Conservation (phyloP, 2,113 vertebrate genomes). For the Sula dactylatra region DNA sequence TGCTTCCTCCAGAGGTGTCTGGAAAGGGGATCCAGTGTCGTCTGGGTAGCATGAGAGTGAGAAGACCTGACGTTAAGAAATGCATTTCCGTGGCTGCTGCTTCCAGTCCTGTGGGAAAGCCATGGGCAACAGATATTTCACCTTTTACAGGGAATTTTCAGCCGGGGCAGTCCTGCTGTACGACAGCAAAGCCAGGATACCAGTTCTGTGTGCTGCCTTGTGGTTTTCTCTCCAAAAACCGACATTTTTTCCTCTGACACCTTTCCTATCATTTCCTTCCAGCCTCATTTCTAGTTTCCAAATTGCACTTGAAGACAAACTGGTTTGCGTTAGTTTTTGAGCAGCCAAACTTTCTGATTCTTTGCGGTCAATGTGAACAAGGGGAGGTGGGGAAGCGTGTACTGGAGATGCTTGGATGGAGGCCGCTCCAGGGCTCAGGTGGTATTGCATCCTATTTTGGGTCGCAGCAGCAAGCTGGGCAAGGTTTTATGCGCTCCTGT, state of each 20-base stretch:
- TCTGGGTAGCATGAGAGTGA: accelerated
- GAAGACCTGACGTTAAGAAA: not conserved
- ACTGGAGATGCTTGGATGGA: not conserved
- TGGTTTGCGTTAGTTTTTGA: not conserved
- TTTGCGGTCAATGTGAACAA: not conserved
- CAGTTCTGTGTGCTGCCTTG: not conserved
- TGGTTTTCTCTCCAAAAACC: not conserved
- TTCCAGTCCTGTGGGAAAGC: not conserved
- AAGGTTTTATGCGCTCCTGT: not conserved
- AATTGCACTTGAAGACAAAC: not conserved
- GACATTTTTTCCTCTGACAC: not conserved
- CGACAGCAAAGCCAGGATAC: accelerated
- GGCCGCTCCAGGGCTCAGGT: accelerated
- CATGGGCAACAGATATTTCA: not conserved
- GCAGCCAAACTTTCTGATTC: not conserved
- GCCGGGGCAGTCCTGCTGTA: not conserved
- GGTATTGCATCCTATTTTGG: not conserved
- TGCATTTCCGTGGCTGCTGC: not conserved
- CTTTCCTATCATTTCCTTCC: not conserved
- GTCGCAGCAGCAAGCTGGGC: accelerated
- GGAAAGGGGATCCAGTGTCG: not conserved
- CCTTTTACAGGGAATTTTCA: not conserved
- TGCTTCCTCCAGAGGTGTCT: not conserved
- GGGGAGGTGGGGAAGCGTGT: not conserved
- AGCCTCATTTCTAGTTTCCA: not conserved